Conservation (phyloP, 1,140 invertebrate genomes). For the Diabrotica undecimpunctata region DNA sequence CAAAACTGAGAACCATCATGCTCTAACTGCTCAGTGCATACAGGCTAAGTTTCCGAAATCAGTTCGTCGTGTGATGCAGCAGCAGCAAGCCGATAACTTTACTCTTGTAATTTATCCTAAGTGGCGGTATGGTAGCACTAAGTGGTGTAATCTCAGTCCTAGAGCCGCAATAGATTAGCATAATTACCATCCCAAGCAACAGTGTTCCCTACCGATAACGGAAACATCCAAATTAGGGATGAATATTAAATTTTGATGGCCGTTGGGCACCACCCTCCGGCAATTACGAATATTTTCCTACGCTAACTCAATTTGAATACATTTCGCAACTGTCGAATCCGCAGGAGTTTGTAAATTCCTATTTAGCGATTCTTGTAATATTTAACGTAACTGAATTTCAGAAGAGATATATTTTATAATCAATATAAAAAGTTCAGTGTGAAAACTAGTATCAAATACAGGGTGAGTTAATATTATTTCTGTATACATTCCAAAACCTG, state of each 20-base stretch:
- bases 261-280: background rate
- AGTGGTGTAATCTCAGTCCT: constrained; percentile 26
- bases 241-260: constrained; percentile 20
- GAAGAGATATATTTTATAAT: too few species aligned
- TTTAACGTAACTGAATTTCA: too few species aligned
- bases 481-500: too few species aligned
- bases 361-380: too few species aligned
- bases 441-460: too few species aligned
- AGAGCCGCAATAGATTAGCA: constrained; percentile 30
- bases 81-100: background rate
- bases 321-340: background rate
- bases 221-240: constrained; percentile 23
- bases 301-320: background rate
- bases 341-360: too few species aligned
- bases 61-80: too few species aligned
- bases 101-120: constrained; percentile 30
- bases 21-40: too few species aligned
- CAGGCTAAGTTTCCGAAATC: too few species aligned
- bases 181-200: constrained; percentile 28
- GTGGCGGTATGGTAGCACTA: constrained; percentile 26
- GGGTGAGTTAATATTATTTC: too few species aligned
- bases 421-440: too few species aligned
- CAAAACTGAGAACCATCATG: too few species aligned
- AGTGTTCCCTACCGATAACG: constrained; percentile 25
- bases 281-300: constrained; percentile 11